Conservation (phyloP, 2,888 invertebrate species). For the Epistrophe grossulariae region DNA sequence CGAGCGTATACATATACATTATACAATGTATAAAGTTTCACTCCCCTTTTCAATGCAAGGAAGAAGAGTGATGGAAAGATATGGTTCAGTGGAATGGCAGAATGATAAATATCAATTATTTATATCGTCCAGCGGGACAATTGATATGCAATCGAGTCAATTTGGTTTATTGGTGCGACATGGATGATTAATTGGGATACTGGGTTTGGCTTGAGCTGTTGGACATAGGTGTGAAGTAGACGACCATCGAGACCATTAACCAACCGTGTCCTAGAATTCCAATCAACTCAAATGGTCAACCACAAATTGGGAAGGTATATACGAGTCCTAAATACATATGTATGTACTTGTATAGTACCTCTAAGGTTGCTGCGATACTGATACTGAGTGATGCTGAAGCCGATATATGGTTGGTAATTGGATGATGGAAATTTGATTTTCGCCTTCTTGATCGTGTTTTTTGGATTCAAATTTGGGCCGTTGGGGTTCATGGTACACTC, state of each 20-base stretch:
- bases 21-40: background rate
- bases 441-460: conserved; percentile 1
- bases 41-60: background rate
- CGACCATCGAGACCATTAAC: background rate
- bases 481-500: background rate
- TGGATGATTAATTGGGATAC: conserved; percentile 57
- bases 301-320: conserved; percentile 18
- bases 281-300: conserved; percentile 41
- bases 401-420: background rate
- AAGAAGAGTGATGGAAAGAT: conserved; percentile 35
- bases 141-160: conserved; percentile 67
- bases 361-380: background rate
- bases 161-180: conserved; percentile 64
- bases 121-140: conserved; percentile 57
- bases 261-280: conserved; percentile 11
- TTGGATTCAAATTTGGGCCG: background rate
- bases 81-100: conserved; percentile 54
- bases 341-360: background rate
- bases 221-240: conserved; percentile 48
- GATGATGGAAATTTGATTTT: conserved; percentile 29
- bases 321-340: background rate
- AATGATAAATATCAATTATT: conserved; percentile 69
- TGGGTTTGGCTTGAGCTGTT: conserved; percentile 29
- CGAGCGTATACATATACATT: conserved; percentile 13
- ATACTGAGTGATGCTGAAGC: background rate